Evolutionary conservation across 2,113 vertebrate genomes (phyloP).

Genomic region (Ctenomys sociabilis): DNA sequence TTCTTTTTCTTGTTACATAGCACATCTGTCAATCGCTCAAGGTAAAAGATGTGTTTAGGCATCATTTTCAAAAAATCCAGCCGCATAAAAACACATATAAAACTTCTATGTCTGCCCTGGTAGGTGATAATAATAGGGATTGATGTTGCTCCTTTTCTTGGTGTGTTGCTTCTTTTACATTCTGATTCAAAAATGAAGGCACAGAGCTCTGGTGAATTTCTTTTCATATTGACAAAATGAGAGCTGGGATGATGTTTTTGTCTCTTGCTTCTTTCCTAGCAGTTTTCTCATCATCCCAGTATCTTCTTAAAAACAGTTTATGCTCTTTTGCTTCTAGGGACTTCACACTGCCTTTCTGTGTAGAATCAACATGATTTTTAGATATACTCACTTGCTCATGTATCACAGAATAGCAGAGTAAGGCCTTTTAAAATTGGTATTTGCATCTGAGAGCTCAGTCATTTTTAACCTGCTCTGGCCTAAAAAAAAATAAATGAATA

Average conservation of each 20-base stretch:
- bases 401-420: conserved; percentile 19
- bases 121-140: not conserved
- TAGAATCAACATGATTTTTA: conserved; percentile 56
- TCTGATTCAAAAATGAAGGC: conserved; percentile 32
- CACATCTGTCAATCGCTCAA: not conserved
- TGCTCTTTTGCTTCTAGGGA: conserved; percentile 14
- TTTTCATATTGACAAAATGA: conserved; percentile 19
- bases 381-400: conserved; percentile 55
- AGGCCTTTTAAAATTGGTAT: conserved; percentile 51
- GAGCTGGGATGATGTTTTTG: not conserved
- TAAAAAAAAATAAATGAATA: not conserved
- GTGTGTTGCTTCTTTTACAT: conserved; percentile 13
- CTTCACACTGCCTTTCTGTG: not conserved
- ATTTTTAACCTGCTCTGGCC: conserved; percentile 22
- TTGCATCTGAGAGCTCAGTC: conserved; percentile 53
- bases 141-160: conserved; percentile 33
- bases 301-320: conserved; percentile 59
- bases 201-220: not conserved
- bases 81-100: not conserved
- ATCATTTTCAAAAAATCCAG: conserved; percentile 17
- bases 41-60: not conserved
- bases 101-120: not conserved
- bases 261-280: conserved; percentile 31
- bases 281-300: conserved; percentile 58
- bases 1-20: not conserved